Conservation (phyloP, 1,140 invertebrate species). For the Coelopa frigida region DNA sequence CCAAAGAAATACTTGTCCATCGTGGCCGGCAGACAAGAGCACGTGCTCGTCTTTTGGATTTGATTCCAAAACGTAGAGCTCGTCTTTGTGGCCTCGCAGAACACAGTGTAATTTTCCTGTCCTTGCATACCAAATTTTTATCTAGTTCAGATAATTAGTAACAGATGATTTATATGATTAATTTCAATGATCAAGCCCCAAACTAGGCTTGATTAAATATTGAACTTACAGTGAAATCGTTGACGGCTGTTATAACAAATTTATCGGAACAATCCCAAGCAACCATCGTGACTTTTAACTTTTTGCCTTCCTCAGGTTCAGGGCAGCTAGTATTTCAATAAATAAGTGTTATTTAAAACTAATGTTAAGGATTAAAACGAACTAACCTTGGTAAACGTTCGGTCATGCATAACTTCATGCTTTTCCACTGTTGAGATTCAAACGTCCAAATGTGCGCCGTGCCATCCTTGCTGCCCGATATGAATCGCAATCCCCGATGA, state of each 20-base stretch:
- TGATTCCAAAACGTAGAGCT: slow-evolving; percentile 89
- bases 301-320: slow-evolving; percentile 57
- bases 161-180: neutral
- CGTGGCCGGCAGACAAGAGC: slow-evolving; percentile 88
- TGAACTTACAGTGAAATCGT: slow-evolving; percentile 47
- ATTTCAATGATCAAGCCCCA: neutral
- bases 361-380: neutral
- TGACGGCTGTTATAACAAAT: slow-evolving; percentile 84
- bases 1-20: slow-evolving; percentile 88
- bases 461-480: slow-evolving; percentile 96
- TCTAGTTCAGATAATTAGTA: too few relatives aligned
- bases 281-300: slow-evolving; percentile 90
- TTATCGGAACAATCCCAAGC: slow-evolving; percentile 86
- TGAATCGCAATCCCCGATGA: slow-evolving; percentile 73
- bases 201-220: neutral
- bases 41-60: slow-evolving; percentile 81
- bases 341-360: neutral
- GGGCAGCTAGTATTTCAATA: slow-evolving; percentile 44
- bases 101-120: slow-evolving; percentile 59
- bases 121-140: slow-evolving; percentile 86
- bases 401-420: slow-evolving; percentile 66
- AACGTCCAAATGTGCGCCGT: slow-evolving; percentile 91
- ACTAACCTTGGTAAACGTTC: slow-evolving; percentile 58
- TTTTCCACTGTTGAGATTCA: slow-evolving; percentile 82
- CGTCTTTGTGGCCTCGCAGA: slow-evolving; percentile 80